These are phyloP conservation scores for Microctenopoma lineatum DNA, from an alignment of 2,797 vertebrate species.

Conservation along the genomic window DNA sequence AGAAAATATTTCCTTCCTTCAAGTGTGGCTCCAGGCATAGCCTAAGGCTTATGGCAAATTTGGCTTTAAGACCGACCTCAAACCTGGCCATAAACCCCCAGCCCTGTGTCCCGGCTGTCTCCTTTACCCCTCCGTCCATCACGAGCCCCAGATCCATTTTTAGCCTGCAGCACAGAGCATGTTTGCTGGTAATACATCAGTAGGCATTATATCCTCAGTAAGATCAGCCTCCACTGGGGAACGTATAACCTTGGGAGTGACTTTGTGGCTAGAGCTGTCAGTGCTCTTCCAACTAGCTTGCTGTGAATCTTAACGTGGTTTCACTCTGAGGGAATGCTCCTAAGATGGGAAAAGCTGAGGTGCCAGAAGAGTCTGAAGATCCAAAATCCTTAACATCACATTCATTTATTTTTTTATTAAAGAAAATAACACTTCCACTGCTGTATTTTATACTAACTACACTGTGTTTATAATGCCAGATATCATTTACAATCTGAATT, in stretches of 20 bases:
- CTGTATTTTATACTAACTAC: not conserved
- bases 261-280: constrained; percentile 72
- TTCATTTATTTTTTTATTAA: constrained; percentile 17
- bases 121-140: constrained; percentile 40
- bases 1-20: constrained; percentile 63
- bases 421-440: not conserved
- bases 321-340: constrained; percentile 30
- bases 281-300: constrained; percentile 56
- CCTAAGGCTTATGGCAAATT: constrained; percentile 71
- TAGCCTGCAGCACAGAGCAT: constrained; percentile 76
- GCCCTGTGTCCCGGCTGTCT: constrained; percentile 40
- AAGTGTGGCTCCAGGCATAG: constrained; percentile 66
- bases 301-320: constrained; percentile 72
- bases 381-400: not conserved
- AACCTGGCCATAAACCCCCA: constrained; percentile 41
- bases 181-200: constrained; percentile 79
- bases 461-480: not conserved
- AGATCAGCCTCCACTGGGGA: constrained; percentile 72
- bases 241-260: constrained; percentile 80
- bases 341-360: constrained; percentile 14
- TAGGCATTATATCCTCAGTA: constrained; percentile 72
- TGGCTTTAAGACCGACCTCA: constrained; percentile 54
- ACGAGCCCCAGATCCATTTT: constrained; percentile 63
- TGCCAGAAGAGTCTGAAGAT: constrained; percentile 12
- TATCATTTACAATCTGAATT: constrained; percentile 14